phyloP scores from a whole-genome alignment of 1,140 invertebrate genomes.

The Drosophila tani region DNA sequence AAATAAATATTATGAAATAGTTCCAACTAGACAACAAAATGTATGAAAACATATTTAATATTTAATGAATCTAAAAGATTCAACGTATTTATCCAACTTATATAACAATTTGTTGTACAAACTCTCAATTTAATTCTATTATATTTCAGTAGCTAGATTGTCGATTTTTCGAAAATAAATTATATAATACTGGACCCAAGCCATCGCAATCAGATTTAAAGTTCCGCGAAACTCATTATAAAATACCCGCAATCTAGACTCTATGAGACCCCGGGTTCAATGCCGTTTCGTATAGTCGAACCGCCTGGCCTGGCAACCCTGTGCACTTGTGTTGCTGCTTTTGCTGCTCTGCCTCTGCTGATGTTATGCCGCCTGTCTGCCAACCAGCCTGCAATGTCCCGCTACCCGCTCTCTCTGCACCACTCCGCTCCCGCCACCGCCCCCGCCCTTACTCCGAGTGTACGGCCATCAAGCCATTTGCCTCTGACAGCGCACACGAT shows the following conservation, averaged over 20 bases:
- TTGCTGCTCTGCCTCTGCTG: constrained; percentile 66
- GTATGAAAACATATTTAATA: neutral
- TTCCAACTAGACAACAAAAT: neutral
- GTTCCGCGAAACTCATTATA: neutral
- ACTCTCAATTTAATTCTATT: neutral
- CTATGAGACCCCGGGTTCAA: constrained; percentile 43
- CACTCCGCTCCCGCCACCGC: constrained; percentile 9
- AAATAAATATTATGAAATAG: neutral
- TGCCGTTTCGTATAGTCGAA: constrained; percentile 44
- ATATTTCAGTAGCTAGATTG: neutral
- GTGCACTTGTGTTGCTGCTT: constrained; percentile 59
- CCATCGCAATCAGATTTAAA: constrained; percentile 1
- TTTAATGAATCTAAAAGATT: neutral
- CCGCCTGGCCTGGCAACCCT: constrained; percentile 57
- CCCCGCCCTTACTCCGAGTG: constrained; percentile 19
- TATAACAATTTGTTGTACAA: too few relatives aligned
- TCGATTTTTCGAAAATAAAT: too few relatives aligned
- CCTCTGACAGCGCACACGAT: constrained; percentile 77
- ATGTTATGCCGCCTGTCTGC: constrained; percentile 80
- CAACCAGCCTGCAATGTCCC: constrained; percentile 53
- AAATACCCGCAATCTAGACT: constrained; percentile 17
- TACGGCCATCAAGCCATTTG: constrained; percentile 64
- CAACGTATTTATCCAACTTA: too few relatives aligned
- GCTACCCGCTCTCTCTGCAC: constrained; percentile 41
- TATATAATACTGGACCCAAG: neutral